Evolutionary conservation across 2,888 invertebrate genomes (phyloP).

Genomic region (Andrena bucephala): DNA sequence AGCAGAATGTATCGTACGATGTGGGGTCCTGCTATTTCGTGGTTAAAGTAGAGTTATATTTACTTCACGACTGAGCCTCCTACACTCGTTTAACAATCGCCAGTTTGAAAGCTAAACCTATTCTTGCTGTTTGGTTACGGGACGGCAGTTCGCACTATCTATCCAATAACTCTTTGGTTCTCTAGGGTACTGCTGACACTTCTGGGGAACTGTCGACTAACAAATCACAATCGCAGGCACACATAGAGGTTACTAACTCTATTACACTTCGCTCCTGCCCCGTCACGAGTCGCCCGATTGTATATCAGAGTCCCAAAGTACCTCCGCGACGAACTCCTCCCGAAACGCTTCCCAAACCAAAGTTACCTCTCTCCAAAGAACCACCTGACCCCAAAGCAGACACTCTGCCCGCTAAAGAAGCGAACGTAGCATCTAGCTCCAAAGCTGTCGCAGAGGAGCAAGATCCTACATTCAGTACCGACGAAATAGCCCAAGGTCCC

Average conservation of each 20-base stretch:
- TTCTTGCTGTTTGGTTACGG: constrained; percentile 71
- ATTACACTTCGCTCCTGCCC: constrained; percentile 67
- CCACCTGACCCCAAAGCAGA: constrained; percentile 53
- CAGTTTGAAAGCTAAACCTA: constrained; percentile 24
- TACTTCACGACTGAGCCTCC: constrained; percentile 16
- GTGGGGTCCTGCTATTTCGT: no score
- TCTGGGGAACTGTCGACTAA: constrained; percentile 81
- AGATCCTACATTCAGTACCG: constrained; percentile 19
- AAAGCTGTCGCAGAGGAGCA: constrained; percentile 49
- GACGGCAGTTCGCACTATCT: constrained; percentile 53
- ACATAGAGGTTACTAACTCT: constrained; percentile 75
- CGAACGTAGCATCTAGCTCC: constrained; percentile 24
- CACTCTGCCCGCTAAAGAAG: constrained; percentile 47
- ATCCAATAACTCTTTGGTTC: constrained; percentile 77
- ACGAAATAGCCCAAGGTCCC: constrained; percentile 28
- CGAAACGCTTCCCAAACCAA: constrained; percentile 69
- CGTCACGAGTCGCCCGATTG: constrained; percentile 73
- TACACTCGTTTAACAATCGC: constrained; percentile 13
- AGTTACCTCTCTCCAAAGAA: constrained; percentile 50
- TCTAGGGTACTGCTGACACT: constrained; percentile 83
- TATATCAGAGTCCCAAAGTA: constrained; percentile 81
- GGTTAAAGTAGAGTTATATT: no score
- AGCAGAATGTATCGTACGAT: no score
- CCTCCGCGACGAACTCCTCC: constrained; percentile 79
- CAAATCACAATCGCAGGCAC: constrained; percentile 76